Conservation (phyloP, 2,113 vertebrate genomes). For the Grammomys dolichurus region DNA sequence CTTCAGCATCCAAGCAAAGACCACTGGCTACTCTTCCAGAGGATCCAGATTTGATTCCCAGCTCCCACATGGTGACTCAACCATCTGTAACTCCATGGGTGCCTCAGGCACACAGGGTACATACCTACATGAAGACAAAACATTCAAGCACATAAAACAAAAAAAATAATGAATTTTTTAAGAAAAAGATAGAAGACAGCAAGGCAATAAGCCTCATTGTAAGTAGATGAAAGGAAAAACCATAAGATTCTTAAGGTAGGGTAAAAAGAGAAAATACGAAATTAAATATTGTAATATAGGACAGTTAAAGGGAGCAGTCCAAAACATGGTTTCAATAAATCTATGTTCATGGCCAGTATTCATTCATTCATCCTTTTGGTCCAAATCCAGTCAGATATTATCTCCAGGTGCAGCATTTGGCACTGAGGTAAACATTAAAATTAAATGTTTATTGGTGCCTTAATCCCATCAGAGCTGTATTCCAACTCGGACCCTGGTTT, state of each 20-base stretch:
- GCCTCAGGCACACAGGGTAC: background rate
- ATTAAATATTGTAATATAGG: background rate
- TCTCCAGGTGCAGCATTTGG: slow-evolving; percentile 75
- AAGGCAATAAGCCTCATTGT: background rate
- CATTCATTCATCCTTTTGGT: slow-evolving; percentile 66
- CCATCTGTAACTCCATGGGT: background rate
- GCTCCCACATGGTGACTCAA: background rate
- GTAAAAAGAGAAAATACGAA: slow-evolving; percentile 34
- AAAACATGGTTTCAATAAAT: slow-evolving; percentile 43
- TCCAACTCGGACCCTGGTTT: slow-evolving; percentile 59
- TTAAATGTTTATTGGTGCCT: slow-evolving; percentile 71
- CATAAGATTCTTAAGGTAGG: background rate
- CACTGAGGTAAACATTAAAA: slow-evolving; percentile 57
- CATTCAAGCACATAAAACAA: background rate
- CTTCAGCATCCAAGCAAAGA: background rate
- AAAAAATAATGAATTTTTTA: background rate
- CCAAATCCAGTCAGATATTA: slow-evolving; percentile 70
- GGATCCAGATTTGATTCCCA: background rate
- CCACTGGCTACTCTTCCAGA: background rate
- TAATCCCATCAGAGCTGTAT: slow-evolving; percentile 55
- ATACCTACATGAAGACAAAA: background rate
- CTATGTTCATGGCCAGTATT: slow-evolving; percentile 25
- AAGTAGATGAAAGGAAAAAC: background rate
- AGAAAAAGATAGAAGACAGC: background rate
- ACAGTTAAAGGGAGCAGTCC: background rate